These are phyloP conservation scores for Synanthedon tipuliformis DNA, from an alignment of 2,888 invertebrate genomes.

Conservation along the genomic window DNA sequence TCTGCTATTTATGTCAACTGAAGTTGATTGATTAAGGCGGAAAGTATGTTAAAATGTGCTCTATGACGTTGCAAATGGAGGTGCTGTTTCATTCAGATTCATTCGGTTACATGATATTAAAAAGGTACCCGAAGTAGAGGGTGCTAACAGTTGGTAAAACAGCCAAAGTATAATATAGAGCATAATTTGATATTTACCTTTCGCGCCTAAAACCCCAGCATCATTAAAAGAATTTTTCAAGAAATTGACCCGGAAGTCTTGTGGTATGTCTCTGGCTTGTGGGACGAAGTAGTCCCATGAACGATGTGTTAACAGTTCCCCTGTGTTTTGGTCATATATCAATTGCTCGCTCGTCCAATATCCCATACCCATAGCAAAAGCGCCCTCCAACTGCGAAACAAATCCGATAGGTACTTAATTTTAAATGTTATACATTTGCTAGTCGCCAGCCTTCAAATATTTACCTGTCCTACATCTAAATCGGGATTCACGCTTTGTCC, in stretches of 20 bases:
- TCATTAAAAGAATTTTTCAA: slow-evolving; percentile 72
- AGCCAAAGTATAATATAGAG: not conserved
- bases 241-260: slow-evolving; percentile 77
- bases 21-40: no score
- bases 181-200: slow-evolving; percentile 56
- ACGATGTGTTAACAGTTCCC: slow-evolving; percentile 76
- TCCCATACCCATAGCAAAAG: slow-evolving; percentile 80
- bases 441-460: not conserved
- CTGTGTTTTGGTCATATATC: slow-evolving; percentile 72
- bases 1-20: no score
- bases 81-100: no score
- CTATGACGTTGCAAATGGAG: no score
- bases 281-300: slow-evolving; percentile 85
- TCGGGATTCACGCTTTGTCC: slow-evolving; percentile 77
- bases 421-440: not conserved
- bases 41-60: no score
- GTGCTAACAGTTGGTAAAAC: no score
- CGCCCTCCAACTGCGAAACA: slow-evolving; percentile 72
- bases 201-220: slow-evolving; percentile 73
- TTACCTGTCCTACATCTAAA: slow-evolving; percentile 77
- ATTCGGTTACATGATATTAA: no score
- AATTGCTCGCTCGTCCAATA: slow-evolving; percentile 80
- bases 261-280: slow-evolving; percentile 79
- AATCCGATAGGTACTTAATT: no score
- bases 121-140: no score